Evolutionary conservation across 2,113 vertebrate species (phyloP).

Genomic region (Mus pahari): DNA sequence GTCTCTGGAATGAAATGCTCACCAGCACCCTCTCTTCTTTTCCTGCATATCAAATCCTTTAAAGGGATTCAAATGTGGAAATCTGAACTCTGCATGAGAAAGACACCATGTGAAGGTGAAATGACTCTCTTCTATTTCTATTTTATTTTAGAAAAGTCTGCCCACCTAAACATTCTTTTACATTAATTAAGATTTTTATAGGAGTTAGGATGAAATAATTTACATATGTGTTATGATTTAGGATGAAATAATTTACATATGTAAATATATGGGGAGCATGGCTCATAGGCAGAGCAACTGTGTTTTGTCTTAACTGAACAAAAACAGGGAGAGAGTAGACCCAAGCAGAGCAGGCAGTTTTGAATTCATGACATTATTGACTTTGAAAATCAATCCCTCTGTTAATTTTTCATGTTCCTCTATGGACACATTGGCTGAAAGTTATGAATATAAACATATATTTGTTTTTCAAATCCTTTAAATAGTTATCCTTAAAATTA

Average conservation of each 20-base stretch:
- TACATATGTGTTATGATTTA: constrained; percentile 6
- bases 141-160: constrained; percentile 78
- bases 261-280: constrained; percentile 26
- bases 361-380: constrained; percentile 60
- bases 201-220: constrained; percentile 57
- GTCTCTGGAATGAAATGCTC: constrained; percentile 85
- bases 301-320: constrained; percentile 22
- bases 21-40: constrained; percentile 90
- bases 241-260: no score
- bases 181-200: constrained; percentile 60
- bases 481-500: constrained; percentile 26
- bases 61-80: constrained; percentile 92
- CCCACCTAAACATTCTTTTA: constrained; percentile 72
- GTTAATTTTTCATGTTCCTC: constrained; percentile 61
- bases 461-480: constrained; percentile 41
- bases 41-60: constrained; percentile 91
- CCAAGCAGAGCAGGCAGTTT: constrained; percentile 19
- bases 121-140: constrained; percentile 87
- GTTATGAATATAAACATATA: constrained; percentile 42
- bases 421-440: neutral
- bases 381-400: neutral
- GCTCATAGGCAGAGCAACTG: neutral
- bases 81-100: constrained; percentile 92
- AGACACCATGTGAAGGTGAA: constrained; percentile 91
- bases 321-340: constrained; percentile 9